Evolutionary conservation across 2,113 vertebrate genomes (phyloP).

Genomic region (Typhlomys cinereus): DNA sequence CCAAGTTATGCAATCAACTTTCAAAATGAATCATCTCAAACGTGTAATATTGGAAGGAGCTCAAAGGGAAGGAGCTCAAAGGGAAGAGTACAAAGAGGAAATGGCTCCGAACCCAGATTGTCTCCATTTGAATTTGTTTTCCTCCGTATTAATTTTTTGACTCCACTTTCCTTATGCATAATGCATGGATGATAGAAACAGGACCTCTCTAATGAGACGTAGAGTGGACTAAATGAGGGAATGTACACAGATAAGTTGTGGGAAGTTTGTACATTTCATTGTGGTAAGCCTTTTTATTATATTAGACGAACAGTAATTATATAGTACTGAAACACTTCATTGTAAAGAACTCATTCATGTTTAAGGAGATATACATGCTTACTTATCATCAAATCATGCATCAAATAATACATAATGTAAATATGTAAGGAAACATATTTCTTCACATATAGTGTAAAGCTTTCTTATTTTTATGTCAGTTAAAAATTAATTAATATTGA

Average conservation of each 20-base stretch:
- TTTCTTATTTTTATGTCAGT: neutral
- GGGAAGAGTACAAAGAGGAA: neutral
- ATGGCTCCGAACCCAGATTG: neutral
- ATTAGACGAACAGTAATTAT: neutral
- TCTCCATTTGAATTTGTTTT: neutral
- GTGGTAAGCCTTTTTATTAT: neutral
- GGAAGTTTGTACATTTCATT: neutral
- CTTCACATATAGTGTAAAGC: neutral
- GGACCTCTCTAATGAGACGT: neutral
- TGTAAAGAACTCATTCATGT: neutral
- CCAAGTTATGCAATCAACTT: neutral
- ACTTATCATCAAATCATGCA: too few species aligned
- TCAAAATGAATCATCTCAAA: neutral
- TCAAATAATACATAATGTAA: neutral
- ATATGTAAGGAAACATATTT: neutral
- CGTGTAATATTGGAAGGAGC: neutral
- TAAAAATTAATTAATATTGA: neutral
- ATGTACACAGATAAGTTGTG: neutral
- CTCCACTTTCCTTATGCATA: constrained; percentile 35
- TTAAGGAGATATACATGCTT: neutral
- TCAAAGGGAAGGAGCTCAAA: neutral
- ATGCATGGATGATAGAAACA: constrained; percentile 21
- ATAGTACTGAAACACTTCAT: neutral
- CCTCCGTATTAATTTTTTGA: neutral
- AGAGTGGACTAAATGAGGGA: neutral